Evolutionary conservation across 2,797 vertebrate species (phyloP).

Genomic region (Ptychadena robeensis): DNA sequence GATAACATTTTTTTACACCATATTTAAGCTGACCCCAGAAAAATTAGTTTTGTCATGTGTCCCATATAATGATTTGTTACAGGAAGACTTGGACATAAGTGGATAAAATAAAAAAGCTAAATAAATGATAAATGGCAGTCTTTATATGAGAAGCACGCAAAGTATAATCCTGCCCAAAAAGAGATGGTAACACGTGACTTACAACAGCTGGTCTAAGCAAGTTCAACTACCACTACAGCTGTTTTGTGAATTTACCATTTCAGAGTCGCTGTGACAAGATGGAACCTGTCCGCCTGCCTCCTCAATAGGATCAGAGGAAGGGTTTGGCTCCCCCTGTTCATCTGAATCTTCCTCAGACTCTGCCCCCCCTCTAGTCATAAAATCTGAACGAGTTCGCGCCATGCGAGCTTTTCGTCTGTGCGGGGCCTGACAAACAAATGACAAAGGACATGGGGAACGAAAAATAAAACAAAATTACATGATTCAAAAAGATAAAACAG

Average conservation of each 20-base stretch:
- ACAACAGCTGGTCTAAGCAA: not conserved
- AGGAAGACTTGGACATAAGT: no score
- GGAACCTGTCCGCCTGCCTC: slow-evolving; percentile 78
- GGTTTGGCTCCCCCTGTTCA: slow-evolving; percentile 82
- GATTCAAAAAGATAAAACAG: slow-evolving; percentile 20
- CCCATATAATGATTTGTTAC: no score
- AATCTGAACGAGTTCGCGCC: slow-evolving; percentile 97
- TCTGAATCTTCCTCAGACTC: slow-evolving; percentile 92
- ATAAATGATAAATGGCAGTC: not conserved
- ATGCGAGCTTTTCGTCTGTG: slow-evolving; percentile 99
- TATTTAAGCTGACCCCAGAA: no score
- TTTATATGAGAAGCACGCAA: not conserved
- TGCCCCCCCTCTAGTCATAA: slow-evolving; percentile 95
- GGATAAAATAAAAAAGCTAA: not conserved
- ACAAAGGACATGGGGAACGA: slow-evolving; percentile 48
- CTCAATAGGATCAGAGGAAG: slow-evolving; percentile 80
- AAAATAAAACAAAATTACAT: slow-evolving; percentile 47
- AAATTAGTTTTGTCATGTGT: no score
- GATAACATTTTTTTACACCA: no score
- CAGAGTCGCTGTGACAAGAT: slow-evolving; percentile 98
- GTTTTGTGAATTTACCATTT: slow-evolving; percentile 87
- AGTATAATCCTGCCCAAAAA: not conserved
- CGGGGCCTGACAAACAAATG: slow-evolving; percentile 62
- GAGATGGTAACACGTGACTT: not conserved
- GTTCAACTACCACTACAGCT: not conserved